phyloP scores from a whole-genome alignment of 2,888 invertebrate genomes.

The Leucophenga maculata region DNA sequence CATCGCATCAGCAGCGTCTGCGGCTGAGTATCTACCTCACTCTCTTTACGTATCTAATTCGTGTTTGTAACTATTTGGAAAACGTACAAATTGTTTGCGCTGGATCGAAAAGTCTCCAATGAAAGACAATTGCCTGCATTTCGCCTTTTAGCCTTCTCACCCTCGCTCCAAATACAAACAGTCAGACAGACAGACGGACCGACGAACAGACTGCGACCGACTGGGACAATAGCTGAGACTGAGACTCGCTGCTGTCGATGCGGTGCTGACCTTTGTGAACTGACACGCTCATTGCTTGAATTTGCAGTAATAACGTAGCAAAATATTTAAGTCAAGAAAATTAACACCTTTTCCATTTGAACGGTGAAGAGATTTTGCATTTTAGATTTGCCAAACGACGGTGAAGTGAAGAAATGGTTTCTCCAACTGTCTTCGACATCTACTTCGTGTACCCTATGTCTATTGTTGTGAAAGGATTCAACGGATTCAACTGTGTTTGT shows the following conservation, averaged over 20 bases:
- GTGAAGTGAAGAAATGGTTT: slow-evolving; percentile 1
- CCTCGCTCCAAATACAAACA: slow-evolving; percentile 2
- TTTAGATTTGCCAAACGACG: slow-evolving; percentile 52
- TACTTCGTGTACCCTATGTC: too few relatives aligned
- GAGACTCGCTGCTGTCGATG: slow-evolving; percentile 18
- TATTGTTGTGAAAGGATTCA: too few relatives aligned
- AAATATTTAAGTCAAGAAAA: slow-evolving; percentile 71
- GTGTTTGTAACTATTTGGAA: slow-evolving; percentile 56
- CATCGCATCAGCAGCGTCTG: background rate
- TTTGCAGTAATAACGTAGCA: slow-evolving; percentile 71
- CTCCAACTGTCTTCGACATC: background rate
- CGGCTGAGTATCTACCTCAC: background rate
- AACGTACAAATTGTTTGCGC: slow-evolving; percentile 60
- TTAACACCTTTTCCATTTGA: slow-evolving; percentile 70
- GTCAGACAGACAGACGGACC: background rate
- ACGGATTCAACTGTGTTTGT: too few relatives aligned
- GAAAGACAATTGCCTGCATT: slow-evolving; percentile 23
- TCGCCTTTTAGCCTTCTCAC: background rate
- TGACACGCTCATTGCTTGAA: slow-evolving; percentile 70
- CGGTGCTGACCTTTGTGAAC: slow-evolving; percentile 68
- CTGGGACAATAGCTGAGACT: background rate
- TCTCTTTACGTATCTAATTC: slow-evolving; percentile 44
- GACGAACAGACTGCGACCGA: background rate
- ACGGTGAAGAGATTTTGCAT: slow-evolving; percentile 63
- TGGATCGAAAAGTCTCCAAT: slow-evolving; percentile 20